phyloP scores from a whole-genome alignment of 2,113 vertebrate species.

The Syngnathoides biaculeatus region DNA sequence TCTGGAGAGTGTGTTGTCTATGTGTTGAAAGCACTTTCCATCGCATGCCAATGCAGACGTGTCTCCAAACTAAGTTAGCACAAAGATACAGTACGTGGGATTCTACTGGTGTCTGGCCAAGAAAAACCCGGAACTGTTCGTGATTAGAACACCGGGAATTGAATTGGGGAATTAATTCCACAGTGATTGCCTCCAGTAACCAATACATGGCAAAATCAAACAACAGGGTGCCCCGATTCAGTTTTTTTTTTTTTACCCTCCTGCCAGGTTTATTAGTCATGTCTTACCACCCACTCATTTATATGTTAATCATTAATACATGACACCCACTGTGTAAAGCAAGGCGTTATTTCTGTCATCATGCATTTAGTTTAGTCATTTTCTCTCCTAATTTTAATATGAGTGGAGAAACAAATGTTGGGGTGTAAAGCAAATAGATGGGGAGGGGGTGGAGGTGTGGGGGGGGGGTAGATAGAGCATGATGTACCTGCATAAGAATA shows the following conservation, averaged over 20 bases:
- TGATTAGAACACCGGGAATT: slow-evolving; percentile 6
- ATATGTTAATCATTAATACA: slow-evolving; percentile 52
- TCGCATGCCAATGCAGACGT: neutral
- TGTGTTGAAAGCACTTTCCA: neutral
- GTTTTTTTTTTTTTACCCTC: slow-evolving; percentile 29
- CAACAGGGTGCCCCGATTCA: slow-evolving; percentile 42
- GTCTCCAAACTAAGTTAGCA: neutral
- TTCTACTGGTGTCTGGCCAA: neutral
- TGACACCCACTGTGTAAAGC: slow-evolving; percentile 35
- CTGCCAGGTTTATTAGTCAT: slow-evolving; percentile 50
- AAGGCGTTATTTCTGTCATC: slow-evolving; percentile 17
- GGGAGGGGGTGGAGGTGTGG: slow-evolving; percentile 23
- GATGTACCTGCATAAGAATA: slow-evolving; percentile 53
- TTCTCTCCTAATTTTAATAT: slow-evolving; percentile 27
- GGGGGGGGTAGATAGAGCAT: slow-evolving; percentile 35
- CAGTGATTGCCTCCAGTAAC: slow-evolving; percentile 32
- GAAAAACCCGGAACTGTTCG: slow-evolving; percentile 14
- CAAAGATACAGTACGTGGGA: neutral
- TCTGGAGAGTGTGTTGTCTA: neutral
- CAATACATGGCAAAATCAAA: slow-evolving; percentile 36
- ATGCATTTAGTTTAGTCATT: slow-evolving; percentile 8
- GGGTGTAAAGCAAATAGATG: slow-evolving; percentile 24
- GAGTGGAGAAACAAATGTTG: slow-evolving; percentile 20
- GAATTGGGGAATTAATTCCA: slow-evolving; percentile 15
- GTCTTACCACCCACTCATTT: slow-evolving; percentile 53